phyloP scores from a whole-genome alignment of 2,888 invertebrate genomes.

The Cheilosia impressa region DNA sequence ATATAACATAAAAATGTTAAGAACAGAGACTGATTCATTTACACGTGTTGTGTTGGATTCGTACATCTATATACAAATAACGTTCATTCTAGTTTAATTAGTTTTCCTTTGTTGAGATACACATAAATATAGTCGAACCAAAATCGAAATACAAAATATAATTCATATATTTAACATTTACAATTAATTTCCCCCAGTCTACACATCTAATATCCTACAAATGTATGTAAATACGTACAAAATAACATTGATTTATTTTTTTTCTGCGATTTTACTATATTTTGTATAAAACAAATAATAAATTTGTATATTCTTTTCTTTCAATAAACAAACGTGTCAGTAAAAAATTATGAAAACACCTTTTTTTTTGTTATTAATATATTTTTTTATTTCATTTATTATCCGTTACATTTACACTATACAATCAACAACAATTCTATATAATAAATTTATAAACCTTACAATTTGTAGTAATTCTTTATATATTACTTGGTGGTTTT shows the following conservation, averaged over 20 bases:
- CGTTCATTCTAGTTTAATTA: slow-evolving; percentile 21
- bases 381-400: slow-evolving; percentile 68
- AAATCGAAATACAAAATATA: slow-evolving; percentile 52
- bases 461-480: slow-evolving; percentile 64
- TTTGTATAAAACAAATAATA: slow-evolving; percentile 73
- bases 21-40: slow-evolving; percentile 10
- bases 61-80: slow-evolving; percentile 43
- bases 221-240: slow-evolving; percentile 75
- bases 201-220: slow-evolving; percentile 73
- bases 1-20: slow-evolving; percentile 38
- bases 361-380: slow-evolving; percentile 27
- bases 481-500: slow-evolving; percentile 64
- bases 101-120: slow-evolving; percentile 49
- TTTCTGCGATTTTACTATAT: slow-evolving; percentile 39
- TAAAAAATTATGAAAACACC: slow-evolving; percentile 74
- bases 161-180: slow-evolving; percentile 66
- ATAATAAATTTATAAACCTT: slow-evolving; percentile 69
- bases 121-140: slow-evolving; percentile 60
- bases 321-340: slow-evolving; percentile 66
- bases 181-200: slow-evolving; percentile 66
- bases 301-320: slow-evolving; percentile 69
- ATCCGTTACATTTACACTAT: slow-evolving; percentile 73
- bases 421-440: slow-evolving; percentile 76
- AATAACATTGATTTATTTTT: slow-evolving; percentile 71
- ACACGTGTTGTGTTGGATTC: slow-evolving; percentile 25